Evolutionary conservation across 2,888 invertebrate genomes (phyloP).

Genomic region (Chydorus sphaericus): DNA sequence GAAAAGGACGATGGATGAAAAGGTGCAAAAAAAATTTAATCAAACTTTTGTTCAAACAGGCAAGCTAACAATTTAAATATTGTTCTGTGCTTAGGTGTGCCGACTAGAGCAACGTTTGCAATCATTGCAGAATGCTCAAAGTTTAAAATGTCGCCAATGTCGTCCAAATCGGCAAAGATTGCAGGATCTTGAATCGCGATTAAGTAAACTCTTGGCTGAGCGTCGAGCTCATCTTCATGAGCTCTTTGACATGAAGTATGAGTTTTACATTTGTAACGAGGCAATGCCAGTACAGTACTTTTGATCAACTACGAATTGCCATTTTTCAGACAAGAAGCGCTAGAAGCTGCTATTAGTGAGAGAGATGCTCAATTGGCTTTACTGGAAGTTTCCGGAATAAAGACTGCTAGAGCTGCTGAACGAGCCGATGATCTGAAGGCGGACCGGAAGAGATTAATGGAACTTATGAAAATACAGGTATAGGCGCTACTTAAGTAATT

Average conservation of each 20-base stretch:
- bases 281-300: too few relatives aligned
- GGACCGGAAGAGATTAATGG: constrained; percentile 54
- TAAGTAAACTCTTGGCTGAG: constrained; percentile 43
- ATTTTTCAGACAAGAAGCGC: constrained; percentile 58
- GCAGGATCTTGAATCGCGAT: constrained; percentile 44
- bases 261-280: neutral
- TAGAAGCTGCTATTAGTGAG: constrained; percentile 69
- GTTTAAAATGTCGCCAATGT: constrained; percentile 51
- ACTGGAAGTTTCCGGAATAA: constrained; percentile 42
- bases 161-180: constrained; percentile 45
- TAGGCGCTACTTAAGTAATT: neutral
- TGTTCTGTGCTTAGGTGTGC: constrained; percentile 36
- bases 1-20: constrained; percentile 46
- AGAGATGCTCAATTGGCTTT: constrained; percentile 76
- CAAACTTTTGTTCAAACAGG: too few relatives aligned
- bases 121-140: constrained; percentile 52
- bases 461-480: constrained; percentile 55
- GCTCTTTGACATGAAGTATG: constrained; percentile 65
- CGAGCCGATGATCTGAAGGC: constrained; percentile 49
- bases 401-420: constrained; percentile 43
- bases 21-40: too few relatives aligned
- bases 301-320: neutral
- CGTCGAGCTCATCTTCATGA: constrained; percentile 54
- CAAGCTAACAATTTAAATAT: constrained; percentile 2
- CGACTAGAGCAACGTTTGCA: constrained; percentile 53